Base-by-base conservation (phyloP, 2,888 invertebrate genomes). In the Caenorhabditis imperialis region DNA sequence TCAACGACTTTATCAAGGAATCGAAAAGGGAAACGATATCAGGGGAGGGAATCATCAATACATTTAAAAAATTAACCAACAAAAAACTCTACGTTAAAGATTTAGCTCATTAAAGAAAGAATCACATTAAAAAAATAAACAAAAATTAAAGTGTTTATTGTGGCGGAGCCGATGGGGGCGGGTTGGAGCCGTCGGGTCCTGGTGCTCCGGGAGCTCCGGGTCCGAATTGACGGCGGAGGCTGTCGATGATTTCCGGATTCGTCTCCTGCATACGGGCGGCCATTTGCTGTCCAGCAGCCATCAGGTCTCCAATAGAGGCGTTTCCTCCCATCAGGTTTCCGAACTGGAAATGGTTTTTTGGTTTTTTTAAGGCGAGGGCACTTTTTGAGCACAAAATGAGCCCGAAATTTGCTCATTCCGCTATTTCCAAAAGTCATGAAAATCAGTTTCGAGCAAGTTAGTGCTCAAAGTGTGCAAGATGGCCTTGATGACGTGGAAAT, bases 231-330 rank as follows among this genome's bases (percentile, higher is more conserved):
- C 90, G 90, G 63, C 93, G 91, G 72, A 94, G 90, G 85, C 92
- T 92, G 76, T 94, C 93, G 30, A 94, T 93, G 45, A 95, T 90
- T 67, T 93, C 93, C 0, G 95, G 94, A 89, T 95, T 94, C 18
- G 73, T 70, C 44, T 81, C 62, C 37, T 83, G 81, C 81, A 86
- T 79, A 16, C 82, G 81, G 18, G 77, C 74, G 12, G 86, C 86
- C 69, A 86, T 74, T 82, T 86, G 62, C 51, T 78, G 79, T 18
- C 82, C 84, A 20, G 71, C 70, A 37, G 62, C 69, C 70, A 75
- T 70, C 42, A 78, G 38, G 48, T 78, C 69, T 16, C 65, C 62
- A n/a, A 80, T 65, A 23, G 70, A 69, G 30, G 70, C 80, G 3
- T 40, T 57, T 33, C 71, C 71, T 0, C 40, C n/a, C 67, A 62